Conservation (phyloP, 2,113 vertebrate genomes). For the Petaurus breviceps region DNA sequence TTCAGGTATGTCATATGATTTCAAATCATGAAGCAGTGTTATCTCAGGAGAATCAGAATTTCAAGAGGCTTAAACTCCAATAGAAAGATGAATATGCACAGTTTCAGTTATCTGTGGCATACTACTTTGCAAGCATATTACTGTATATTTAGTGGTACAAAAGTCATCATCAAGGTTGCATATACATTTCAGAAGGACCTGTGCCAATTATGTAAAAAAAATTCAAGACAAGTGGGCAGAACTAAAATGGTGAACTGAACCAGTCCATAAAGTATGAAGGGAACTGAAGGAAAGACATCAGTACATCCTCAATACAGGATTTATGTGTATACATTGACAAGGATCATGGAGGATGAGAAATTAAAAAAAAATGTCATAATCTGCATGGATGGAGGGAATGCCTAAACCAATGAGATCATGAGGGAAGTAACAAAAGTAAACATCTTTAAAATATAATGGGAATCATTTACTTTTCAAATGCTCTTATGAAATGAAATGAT, state of each 20-base stretch:
- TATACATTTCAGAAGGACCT: no score
- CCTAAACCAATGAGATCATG: not conserved
- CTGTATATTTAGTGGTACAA: not conserved
- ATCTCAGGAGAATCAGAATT: not conserved
- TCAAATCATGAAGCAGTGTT: not conserved
- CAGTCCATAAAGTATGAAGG: not conserved
- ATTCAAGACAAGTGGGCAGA: not conserved
- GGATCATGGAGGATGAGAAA: not conserved
- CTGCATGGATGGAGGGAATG: not conserved
- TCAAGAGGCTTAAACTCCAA: not conserved
- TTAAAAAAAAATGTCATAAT: not conserved
- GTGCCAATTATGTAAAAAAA: not conserved
- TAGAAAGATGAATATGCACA: not conserved
- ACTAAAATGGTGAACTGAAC: not conserved
- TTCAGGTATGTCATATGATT: not conserved
- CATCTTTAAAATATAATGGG: not conserved
- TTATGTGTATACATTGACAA: not conserved
- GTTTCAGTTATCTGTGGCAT: not conserved
- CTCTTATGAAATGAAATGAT: not conserved
- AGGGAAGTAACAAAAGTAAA: not conserved
- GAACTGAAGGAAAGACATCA: not conserved
- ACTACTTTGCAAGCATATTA: not conserved
- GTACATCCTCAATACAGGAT: not conserved
- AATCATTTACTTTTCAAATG: not conserved
- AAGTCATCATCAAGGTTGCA: not conserved